phyloP scores from a whole-genome alignment of 2,888 invertebrate genomes.

The Idaea dimidiata region DNA sequence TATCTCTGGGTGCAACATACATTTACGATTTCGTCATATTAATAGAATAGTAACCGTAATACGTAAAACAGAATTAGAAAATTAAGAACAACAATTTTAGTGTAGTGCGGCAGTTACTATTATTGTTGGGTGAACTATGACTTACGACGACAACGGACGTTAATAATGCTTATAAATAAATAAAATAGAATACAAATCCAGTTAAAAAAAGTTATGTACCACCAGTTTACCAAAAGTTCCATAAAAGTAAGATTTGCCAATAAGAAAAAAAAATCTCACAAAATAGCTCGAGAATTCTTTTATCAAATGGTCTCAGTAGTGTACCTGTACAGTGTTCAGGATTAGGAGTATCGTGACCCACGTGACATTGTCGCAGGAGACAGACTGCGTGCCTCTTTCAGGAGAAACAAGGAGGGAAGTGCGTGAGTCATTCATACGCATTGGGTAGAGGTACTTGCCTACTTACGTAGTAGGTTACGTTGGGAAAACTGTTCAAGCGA shows the following conservation, averaged over 20 bases:
- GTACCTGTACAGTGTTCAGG: neutral
- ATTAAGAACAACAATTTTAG: too few species aligned
- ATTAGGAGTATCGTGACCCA: neutral
- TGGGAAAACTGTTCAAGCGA: neutral
- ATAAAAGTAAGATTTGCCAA: too few species aligned
- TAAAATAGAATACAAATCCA: too few species aligned
- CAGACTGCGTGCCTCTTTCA: neutral
- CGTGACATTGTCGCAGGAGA: neutral
- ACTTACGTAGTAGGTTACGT: neutral
- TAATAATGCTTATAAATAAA: too few species aligned
- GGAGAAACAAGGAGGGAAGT: neutral
- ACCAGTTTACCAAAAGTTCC: too few species aligned
- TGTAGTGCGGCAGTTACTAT: too few species aligned
- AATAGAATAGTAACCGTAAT: too few species aligned
- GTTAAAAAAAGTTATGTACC: too few species aligned
- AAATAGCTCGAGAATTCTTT: neutral
- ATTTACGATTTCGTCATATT: too few species aligned
- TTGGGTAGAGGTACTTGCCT: neutral
- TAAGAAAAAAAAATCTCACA: neutral
- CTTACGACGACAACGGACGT: neutral
- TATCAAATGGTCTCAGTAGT: neutral
- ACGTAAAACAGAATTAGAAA: too few species aligned
- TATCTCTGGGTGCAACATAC: too few species aligned
- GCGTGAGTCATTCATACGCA: constrained; percentile 1
- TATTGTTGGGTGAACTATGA: neutral